Evolutionary conservation across 2,888 invertebrate genomes (phyloP).

Genomic region (Gasteruption jaculator): DNA sequence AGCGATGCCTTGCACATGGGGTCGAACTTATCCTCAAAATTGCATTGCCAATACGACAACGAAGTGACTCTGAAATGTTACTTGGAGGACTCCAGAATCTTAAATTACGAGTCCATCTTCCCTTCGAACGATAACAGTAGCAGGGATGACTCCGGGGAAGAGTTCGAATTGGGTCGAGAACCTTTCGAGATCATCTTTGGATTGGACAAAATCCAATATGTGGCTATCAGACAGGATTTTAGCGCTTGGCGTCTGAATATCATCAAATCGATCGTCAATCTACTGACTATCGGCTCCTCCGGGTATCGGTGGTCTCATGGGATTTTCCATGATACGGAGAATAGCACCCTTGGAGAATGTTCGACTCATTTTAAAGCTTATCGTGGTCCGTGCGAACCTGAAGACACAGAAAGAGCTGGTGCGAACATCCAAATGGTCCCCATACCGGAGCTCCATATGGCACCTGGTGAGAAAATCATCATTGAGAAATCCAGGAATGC

Average conservation of each 20-base stretch:
- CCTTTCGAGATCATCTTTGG: slow-evolving; percentile 29
- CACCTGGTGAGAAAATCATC: slow-evolving; percentile 20
- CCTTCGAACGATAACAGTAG: no score
- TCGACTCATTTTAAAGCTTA: slow-evolving; percentile 19
- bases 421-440: slow-evolving; percentile 14
- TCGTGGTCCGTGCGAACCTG: neutral
- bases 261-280: slow-evolving; percentile 23
- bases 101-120: no score
- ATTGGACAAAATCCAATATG: slow-evolving; percentile 23
- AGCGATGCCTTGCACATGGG: no score
- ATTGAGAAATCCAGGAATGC: slow-evolving; percentile 24
- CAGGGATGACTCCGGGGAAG: no score
- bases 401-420: neutral
- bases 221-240: slow-evolving; percentile 24
- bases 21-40: no score
- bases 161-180: no score
- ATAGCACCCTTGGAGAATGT: slow-evolving; percentile 22
- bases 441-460: slow-evolving; percentile 18
- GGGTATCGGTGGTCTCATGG: neutral
- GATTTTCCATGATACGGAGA: slow-evolving; percentile 19
- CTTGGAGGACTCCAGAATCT: no score
- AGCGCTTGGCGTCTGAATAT: slow-evolving; percentile 25
- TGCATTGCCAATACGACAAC: no score
- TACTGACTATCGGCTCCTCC: slow-evolving; percentile 22
- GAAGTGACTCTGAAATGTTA: no score